A percentile compares a stretch with the other conserved stretches of the same genome.
These are phyloP conservation scores for Neogale vison DNA, from an alignment of 2,113 vertebrate genomes.

Conservation along the genomic window DNA sequence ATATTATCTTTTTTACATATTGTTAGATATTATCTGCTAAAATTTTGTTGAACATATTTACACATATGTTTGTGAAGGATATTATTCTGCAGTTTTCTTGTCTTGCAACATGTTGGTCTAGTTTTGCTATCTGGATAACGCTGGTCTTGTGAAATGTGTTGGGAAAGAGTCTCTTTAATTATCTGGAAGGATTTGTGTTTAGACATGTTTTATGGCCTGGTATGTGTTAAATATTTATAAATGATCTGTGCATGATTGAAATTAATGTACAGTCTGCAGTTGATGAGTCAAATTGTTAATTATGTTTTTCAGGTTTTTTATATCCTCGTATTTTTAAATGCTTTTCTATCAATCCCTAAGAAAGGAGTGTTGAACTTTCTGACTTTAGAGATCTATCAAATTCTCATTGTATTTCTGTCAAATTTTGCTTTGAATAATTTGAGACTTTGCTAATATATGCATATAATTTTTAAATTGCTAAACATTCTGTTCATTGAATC, in stretches of 20 bases:
- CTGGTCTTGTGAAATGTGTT: not conserved
- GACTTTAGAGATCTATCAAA: not conserved
- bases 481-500: not conserved
- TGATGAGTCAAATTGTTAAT: constrained; percentile 54
- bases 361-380: not conserved
- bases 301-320: constrained; percentile 37
- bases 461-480: not conserved
- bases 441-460: not conserved
- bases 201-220: constrained; percentile 33
- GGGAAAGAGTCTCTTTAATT: not conserved
- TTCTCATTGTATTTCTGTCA: constrained; percentile 24
- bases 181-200: constrained; percentile 42
- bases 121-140: not conserved
- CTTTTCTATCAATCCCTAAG: not conserved
- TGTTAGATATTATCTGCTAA: not conserved
- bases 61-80: not conserved
- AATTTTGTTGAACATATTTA: not conserved
- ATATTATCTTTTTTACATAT: not conserved
- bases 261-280: constrained; percentile 24
- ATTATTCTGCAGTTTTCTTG: not conserved
- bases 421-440: constrained; percentile 30
- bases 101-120: not conserved
- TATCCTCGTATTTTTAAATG: not conserved
- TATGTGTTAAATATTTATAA: constrained; percentile 60
- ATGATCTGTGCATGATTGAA: constrained; percentile 31